phyloP scores from a whole-genome alignment of 2,113 vertebrate species.

The Corythaixoides concolor region DNA sequence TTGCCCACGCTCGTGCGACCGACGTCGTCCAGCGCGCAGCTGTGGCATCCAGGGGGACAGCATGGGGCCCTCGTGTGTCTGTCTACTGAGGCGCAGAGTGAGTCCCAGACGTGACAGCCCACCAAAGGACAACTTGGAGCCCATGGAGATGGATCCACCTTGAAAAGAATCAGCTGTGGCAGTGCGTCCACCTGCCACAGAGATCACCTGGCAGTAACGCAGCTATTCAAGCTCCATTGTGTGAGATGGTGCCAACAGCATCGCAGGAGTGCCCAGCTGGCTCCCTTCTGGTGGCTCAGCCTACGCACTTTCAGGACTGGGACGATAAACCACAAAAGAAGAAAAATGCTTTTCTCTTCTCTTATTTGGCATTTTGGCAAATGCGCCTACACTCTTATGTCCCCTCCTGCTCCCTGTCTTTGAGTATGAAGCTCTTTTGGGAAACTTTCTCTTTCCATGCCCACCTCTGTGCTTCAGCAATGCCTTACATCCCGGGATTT shows the following conservation, averaged over 20 bases:
- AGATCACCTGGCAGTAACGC: not conserved
- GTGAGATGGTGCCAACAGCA: not conserved
- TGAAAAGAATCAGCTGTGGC: not conserved
- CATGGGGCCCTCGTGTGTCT: not conserved
- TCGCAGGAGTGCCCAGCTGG: not conserved
- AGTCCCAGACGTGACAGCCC: not conserved
- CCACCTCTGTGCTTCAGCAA: too few species aligned
- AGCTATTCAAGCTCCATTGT: not conserved
- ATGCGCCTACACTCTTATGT: too few species aligned
- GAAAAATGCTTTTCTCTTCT: too few species aligned
- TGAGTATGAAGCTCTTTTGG: too few species aligned
- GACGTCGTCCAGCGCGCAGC: fast-evolving
- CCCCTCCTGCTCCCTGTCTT: too few species aligned
- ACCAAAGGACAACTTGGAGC: too few species aligned
- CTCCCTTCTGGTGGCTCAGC: not conserved
- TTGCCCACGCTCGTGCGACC: fast-evolving
- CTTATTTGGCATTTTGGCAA: too few species aligned
- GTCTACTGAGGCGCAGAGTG: not conserved
- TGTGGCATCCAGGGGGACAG: too few species aligned
- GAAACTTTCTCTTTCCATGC: too few species aligned
- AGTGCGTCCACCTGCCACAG: not conserved
- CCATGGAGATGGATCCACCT: not conserved
- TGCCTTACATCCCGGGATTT: too few species aligned
- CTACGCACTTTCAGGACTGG: too few species aligned
- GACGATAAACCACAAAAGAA: too few species aligned